Base-by-base conservation (phyloP, 2,113 vertebrate genomes). In the Mustela nigripes region DNA sequence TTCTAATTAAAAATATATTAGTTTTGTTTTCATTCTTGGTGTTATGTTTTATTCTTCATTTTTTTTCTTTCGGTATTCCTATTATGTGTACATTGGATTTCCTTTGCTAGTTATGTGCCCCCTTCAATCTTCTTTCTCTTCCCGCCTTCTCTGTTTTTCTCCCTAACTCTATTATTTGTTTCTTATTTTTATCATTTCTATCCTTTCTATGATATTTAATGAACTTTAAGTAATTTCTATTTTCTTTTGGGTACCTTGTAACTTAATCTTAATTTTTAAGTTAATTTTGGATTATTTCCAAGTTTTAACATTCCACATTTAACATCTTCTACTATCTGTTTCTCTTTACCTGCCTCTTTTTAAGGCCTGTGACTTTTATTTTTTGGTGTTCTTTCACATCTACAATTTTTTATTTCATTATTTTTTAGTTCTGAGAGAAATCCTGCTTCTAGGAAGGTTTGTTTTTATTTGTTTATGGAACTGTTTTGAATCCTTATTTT, bases 211-310 rank as follows among this genome's bases (percentile, higher is more conserved):
- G 5, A 42, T 22, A 42, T 53, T 86, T 39, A 50, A 11, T 60
- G 3, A 18, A 39, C 33, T 81, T 80, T n/a, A 73, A 65, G 39
- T 65, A 36, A 11, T 56, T 80, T 87, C 42, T 42, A n/a, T 71
- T 71, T 53, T 73, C 26, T 62, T 45, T 81, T 42, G 21, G 19
- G 24, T 53, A 63, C 5, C 3, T 56, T 42, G 18, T 56, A 45
- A 31, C 53, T 82, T 65, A 81, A 56, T 26, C 7, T 80, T 67
- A 71, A 50, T 73, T 87, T 88, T 42, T 63, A 73, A 87, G 6
- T 88, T 88, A 63, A 71, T n/a, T 81, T 92, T 74, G 42, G 80
- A 48, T 96, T 53, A 19, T 80, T 50, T 94, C 50, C 31, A 65
- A 65, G 4, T 67, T 50, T 50, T 79, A 42, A 11, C 21, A 45